Base-by-base conservation (phyloP, 2,113 vertebrate species). In the Menura novaehollandiae region DNA sequence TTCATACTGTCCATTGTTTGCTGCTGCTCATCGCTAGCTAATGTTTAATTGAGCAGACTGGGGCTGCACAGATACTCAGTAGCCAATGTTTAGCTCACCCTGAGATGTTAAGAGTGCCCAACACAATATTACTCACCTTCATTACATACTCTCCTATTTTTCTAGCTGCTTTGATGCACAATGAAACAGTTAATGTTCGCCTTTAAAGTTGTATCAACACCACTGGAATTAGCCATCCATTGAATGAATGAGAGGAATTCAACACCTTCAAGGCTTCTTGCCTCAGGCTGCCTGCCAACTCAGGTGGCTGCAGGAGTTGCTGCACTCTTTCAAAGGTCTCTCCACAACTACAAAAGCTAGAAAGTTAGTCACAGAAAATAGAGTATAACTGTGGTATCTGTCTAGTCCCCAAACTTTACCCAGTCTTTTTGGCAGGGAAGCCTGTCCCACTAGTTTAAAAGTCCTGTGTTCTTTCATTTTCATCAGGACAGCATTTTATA, bases 171-270 rank as follows among this genome's bases (percentile, higher is more conserved):
- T 59, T 35, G 76, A 81, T 84, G 24, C 72, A 39, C 67, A 44
- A 3, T 28, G 59, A 51, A 93, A 91, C 60, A 81, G 86, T 92
- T 88, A 91, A 55, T 3, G 44, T 43, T 93, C 56, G 81, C 62
- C 15, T 28, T 75, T 64, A 28, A 59, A 64, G n/a, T 2, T 63
- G 32, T 68, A 63, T 85, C 64, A 69, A 47, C 3, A 44, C 64
- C 87, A 41, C 52, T 75, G 52, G 73, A 96, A 92, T 91, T 92
- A 95, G 32, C 73, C 64, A 91, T 68, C 77, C 91, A 87, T 76
- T 92, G 87, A 95, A 85, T 75, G 94, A 93, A 94, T 60, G 76
- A 63, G 30, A 89, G 53, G 89, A 96, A 93, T 95, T 96, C 89
- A 62, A 69, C 93, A 95, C 81, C 85, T 95, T 95, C 78, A 82